These are phyloP conservation scores for Aphelinus certus DNA, from an alignment of 1,140 invertebrate genomes.

Conservation along the genomic window DNA sequence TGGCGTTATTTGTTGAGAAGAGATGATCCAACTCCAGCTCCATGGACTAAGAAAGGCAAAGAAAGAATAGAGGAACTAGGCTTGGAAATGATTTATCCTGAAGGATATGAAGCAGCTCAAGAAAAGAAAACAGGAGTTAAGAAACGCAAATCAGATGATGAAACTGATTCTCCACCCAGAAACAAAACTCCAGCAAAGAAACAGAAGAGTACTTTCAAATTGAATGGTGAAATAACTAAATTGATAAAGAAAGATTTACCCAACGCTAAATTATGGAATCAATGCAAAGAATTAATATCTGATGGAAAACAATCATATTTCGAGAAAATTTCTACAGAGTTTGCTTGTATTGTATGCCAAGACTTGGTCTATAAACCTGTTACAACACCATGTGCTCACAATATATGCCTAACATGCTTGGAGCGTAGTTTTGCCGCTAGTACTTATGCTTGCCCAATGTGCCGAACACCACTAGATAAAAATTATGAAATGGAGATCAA, in stretches of 20 bases:
- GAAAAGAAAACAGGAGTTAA: conserved; percentile 63
- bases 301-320: conserved; percentile 60
- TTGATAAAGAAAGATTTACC: conserved; percentile 70
- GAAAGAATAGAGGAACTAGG: conserved; percentile 58
- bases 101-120: conserved; percentile 77
- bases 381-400: conserved; percentile 80
- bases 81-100: conserved; percentile 70
- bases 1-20: conserved; percentile 84
- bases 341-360: conserved; percentile 85
- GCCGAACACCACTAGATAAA: conserved; percentile 72
- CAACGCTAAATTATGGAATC: conserved; percentile 77
- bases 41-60: conserved; percentile 83
- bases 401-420: conserved; percentile 78
- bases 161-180: conserved; percentile 19
- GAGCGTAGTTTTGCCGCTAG: conserved; percentile 75
- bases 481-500: conserved; percentile 69
- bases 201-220: conserved; percentile 57
- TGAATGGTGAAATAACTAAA: conserved; percentile 65
- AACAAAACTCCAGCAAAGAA: conserved; percentile 59
- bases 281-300: conserved; percentile 63
- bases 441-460: conserved; percentile 75
- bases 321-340: conserved; percentile 62
- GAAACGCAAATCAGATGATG: conserved; percentile 44
- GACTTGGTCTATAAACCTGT: conserved; percentile 78
- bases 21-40: conserved; percentile 83